Conservation (phyloP, 1,140 invertebrate genomes). For the Centruroides vittatus region DNA sequence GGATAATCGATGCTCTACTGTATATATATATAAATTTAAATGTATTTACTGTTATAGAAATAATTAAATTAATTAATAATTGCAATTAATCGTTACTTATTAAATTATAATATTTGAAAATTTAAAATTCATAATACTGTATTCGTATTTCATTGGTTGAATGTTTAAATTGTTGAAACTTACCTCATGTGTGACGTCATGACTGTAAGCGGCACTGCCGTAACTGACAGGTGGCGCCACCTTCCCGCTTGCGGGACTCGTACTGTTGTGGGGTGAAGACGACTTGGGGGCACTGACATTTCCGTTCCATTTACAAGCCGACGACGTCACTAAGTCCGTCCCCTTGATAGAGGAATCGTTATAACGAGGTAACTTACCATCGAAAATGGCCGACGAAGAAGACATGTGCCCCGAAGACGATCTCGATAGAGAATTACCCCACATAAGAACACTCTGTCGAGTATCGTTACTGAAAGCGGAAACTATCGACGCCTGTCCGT, state of each 20-base stretch:
- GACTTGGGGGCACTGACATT: slow-evolving; percentile 14
- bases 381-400: neutral
- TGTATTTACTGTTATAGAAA: too few relatives aligned
- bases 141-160: neutral
- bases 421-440: slow-evolving; percentile 19
- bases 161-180: neutral
- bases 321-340: neutral
- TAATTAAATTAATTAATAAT: too few relatives aligned
- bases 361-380: slow-evolving; percentile 10
- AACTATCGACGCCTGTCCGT: neutral
- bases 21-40: too few relatives aligned
- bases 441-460: slow-evolving; percentile 28
- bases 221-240: slow-evolving; percentile 16
- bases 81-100: too few relatives aligned
- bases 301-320: slow-evolving; percentile 17
- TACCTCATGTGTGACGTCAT: slow-evolving; percentile 15
- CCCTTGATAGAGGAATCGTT: slow-evolving; percentile 11
- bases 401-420: neutral
- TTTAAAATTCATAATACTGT: too few relatives aligned
- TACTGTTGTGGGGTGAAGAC: slow-evolving; percentile 16
- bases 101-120: too few relatives aligned
- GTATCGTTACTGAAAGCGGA: slow-evolving; percentile 13
- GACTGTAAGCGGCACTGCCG: slow-evolving; percentile 10
- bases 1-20: too few relatives aligned
- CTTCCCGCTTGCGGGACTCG: slow-evolving; percentile 17